Evolutionary conservation across 2,888 invertebrate genomes (phyloP).

Genomic region (Chloroclysta siterata): DNA sequence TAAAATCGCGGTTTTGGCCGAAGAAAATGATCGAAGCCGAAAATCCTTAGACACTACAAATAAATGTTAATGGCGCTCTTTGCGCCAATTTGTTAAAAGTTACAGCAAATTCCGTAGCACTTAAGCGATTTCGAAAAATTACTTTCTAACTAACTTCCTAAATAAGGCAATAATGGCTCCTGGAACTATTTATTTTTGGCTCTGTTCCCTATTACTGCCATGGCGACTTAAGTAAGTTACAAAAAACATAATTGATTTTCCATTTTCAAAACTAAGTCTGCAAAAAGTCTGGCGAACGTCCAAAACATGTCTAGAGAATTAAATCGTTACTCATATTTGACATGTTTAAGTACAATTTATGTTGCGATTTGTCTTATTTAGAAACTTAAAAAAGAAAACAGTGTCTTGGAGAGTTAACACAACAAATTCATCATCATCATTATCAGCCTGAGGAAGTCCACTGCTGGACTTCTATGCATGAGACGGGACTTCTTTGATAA

Average conservation of each 20-base stretch:
- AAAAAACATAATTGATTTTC: conserved; percentile 42
- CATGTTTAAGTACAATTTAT: conserved; percentile 37
- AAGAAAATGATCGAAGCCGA: conserved; percentile 23
- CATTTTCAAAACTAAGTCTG: conserved; percentile 17
- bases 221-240: conserved; percentile 23
- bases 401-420: background rate
- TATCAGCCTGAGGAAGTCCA: no score
- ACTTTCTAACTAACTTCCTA: conserved; percentile 53
- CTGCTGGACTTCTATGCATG: no score
- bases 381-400: conserved; percentile 13
- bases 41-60: conserved; percentile 18
- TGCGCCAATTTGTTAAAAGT: conserved; percentile 43
- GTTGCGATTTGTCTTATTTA: conserved; percentile 22
- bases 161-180: conserved; percentile 54
- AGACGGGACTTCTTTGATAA: no score
- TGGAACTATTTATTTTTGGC: conserved; percentile 51
- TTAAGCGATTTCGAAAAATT: conserved; percentile 52
- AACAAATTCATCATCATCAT: background rate
- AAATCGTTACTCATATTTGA: conserved; percentile 51
- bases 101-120: conserved; percentile 46
- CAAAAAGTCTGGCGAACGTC: conserved; percentile 37
- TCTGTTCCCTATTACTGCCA: conserved; percentile 37
- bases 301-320: conserved; percentile 49
- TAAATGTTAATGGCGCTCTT: conserved; percentile 44
- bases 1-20: conserved; percentile 4